phyloP scores from a whole-genome alignment of 2,797 vertebrate species.

The Margarornis squamiger region DNA sequence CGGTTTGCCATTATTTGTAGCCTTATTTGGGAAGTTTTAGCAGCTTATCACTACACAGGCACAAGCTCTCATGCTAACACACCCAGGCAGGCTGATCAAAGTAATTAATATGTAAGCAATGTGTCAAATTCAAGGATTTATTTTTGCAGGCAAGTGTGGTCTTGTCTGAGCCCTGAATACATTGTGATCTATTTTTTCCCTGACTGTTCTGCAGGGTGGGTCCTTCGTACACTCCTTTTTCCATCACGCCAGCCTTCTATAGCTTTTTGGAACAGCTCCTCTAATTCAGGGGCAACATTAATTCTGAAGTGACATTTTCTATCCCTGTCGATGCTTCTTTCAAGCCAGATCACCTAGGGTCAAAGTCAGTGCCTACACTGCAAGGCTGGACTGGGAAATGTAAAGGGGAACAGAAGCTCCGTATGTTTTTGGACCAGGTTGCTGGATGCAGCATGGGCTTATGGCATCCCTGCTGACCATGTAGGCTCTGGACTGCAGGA shows the following conservation, averaged over 20 bases:
- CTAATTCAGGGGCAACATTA: background rate
- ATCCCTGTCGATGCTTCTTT: background rate
- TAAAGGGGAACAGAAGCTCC: background rate
- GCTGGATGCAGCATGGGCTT: background rate
- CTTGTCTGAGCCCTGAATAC: conserved; percentile 36
- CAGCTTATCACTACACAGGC: conserved; percentile 15
- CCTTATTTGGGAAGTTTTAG: conserved; percentile 20
- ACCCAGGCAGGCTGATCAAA: conserved; percentile 48
- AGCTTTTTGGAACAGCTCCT: background rate
- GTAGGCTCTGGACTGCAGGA: background rate
- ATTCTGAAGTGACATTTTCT: background rate
- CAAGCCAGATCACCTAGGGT: background rate
- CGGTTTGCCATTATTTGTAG: background rate
- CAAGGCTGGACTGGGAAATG: background rate
- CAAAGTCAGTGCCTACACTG: background rate
- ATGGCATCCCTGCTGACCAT: background rate
- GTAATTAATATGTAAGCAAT: conserved; percentile 60
- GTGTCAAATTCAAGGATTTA: conserved; percentile 48
- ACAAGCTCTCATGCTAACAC: background rate
- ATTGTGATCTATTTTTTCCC: conserved; percentile 45
- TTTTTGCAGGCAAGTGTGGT: conserved; percentile 56
- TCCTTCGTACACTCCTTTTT: conserved; percentile 22
- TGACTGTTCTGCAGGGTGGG: conserved; percentile 24
- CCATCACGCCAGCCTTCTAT: background rate
- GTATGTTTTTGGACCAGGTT: background rate